Conservation (phyloP, 2,888 invertebrate genomes). For the Cataglyphis albicans region DNA sequence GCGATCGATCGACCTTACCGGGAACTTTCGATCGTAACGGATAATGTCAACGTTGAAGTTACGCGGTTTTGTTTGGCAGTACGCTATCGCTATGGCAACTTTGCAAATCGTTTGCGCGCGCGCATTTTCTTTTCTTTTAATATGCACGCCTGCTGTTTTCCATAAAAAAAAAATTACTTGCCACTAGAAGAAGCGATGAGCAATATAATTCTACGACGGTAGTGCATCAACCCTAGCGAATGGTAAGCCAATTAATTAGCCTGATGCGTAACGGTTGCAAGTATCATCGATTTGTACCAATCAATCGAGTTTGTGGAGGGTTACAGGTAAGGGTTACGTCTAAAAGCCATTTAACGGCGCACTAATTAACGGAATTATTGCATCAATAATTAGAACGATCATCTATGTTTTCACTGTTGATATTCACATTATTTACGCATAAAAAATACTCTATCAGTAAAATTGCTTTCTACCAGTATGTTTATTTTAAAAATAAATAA, state of each 20-base stretch:
- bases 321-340: constrained; percentile 46
- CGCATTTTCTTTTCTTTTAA: constrained; percentile 37
- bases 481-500: background rate
- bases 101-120: constrained; percentile 47
- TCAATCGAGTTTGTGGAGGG: constrained; percentile 24
- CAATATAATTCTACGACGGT: constrained; percentile 28
- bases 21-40: constrained; percentile 61
- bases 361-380: constrained; percentile 53
- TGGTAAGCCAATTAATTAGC: constrained; percentile 56
- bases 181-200: background rate
- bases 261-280: constrained; percentile 9
- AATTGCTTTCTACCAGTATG: background rate
- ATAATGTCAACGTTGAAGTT: constrained; percentile 75
- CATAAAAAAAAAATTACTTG: constrained; percentile 22
- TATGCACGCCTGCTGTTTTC: background rate
- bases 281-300: constrained; percentile 54
- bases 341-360: constrained; percentile 38
- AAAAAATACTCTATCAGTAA: background rate
- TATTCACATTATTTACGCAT: constrained; percentile 26
- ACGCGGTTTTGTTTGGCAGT: constrained; percentile 67
- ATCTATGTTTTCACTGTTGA: background rate
- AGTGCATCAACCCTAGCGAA: background rate
- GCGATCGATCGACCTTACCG: constrained; percentile 59
- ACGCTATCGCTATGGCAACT: constrained; percentile 78
- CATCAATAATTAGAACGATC: constrained; percentile 46